A percentile compares a stretch with the other conserved stretches of the same genome.
These are phyloP conservation scores for Polietes domitor DNA, from an alignment of 2,888 invertebrate genomes.

Conservation along the genomic window DNA sequence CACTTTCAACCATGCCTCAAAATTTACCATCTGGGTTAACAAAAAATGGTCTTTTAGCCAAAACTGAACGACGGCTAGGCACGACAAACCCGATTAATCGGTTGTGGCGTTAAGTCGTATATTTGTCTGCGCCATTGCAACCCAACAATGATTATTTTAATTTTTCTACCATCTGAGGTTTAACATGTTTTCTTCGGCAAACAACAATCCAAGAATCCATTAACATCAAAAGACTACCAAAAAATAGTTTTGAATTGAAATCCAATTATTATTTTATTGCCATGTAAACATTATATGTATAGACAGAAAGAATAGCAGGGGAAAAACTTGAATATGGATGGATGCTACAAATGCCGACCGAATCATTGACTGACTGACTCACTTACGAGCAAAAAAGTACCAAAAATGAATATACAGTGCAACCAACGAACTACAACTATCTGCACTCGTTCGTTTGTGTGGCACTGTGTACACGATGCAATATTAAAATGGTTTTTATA, in stretches of 20 bases:
- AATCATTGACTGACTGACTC: slow-evolving; percentile 30
- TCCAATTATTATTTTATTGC: slow-evolving; percentile 67
- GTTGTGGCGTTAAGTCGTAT: no score
- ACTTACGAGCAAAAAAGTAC: slow-evolving; percentile 29
- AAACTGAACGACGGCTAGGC: no score
- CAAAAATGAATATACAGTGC: not conserved
- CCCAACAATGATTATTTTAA: no score
- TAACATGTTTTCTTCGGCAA: slow-evolving; percentile 36
- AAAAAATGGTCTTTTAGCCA: no score
- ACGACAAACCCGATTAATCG: no score
- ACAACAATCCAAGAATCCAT: slow-evolving; percentile 31
- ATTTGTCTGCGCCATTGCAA: no score
- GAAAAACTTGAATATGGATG: slow-evolving; percentile 47
- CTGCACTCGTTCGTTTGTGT: no score
- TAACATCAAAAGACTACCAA: slow-evolving; percentile 52
- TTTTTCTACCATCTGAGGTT: slow-evolving; percentile 27
- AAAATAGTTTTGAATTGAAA: slow-evolving; percentile 49
- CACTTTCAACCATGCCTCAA: no score
- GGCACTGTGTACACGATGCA: slow-evolving; percentile 26
- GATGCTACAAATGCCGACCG: slow-evolving; percentile 55
- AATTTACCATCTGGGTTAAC: no score
- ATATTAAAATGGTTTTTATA: slow-evolving; percentile 50
- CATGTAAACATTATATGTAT: slow-evolving; percentile 62
- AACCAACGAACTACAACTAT: not conserved
- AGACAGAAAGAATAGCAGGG: slow-evolving; percentile 33